A percentile compares a stretch with the other conserved stretches of the same genome.
Evolutionary conservation across 1,140 invertebrate species (phyloP).

Genomic region (Lycorma delicatula): DNA sequence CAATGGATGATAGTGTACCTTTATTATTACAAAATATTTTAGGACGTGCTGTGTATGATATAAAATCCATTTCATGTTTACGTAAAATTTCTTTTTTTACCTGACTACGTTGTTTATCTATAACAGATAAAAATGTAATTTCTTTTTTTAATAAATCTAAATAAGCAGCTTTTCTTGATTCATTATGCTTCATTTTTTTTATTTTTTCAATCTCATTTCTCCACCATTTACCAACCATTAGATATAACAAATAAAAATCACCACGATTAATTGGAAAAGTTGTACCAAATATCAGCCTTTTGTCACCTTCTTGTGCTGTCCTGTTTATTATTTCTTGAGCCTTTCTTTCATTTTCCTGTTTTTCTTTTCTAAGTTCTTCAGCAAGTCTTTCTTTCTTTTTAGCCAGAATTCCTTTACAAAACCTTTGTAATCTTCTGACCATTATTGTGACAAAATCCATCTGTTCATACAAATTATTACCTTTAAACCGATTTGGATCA

Average conservation of each 20-base stretch:
- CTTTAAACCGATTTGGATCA: conserved; percentile 10
- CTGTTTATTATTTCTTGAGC: not conserved
- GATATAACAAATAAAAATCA: conserved; percentile 55
- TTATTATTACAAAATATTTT: conserved; percentile 50
- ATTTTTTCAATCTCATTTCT: conserved; percentile 47
- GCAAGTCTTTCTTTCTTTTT: not conserved
- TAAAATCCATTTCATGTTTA: conserved; percentile 46
- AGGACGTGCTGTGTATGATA: conserved; percentile 51
- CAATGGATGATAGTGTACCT: conserved; percentile 48
- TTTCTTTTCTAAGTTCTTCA: not conserved
- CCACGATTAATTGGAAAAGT: conserved; percentile 48
- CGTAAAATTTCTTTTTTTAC: conserved; percentile 44
- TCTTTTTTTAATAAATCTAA: conserved; percentile 51
- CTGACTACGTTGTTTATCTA: conserved; percentile 48
- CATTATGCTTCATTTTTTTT: conserved; percentile 45
- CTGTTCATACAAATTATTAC: too few species aligned
- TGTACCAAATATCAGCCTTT: conserved; percentile 45
- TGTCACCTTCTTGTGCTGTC: conserved; percentile 37
- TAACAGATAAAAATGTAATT: conserved; percentile 49
- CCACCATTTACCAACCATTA: conserved; percentile 53
- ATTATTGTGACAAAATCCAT: conserved; percentile 14
- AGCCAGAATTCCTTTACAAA: not conserved
- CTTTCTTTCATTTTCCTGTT: not conserved
- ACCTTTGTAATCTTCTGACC: conserved; percentile 15
- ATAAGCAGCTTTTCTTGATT: conserved; percentile 50